Evolutionary conservation across 2,113 vertebrate genomes (phyloP), one percentile per base, ranked within the genome.

Genomic region (Pelodiscus sinensis): DNA sequence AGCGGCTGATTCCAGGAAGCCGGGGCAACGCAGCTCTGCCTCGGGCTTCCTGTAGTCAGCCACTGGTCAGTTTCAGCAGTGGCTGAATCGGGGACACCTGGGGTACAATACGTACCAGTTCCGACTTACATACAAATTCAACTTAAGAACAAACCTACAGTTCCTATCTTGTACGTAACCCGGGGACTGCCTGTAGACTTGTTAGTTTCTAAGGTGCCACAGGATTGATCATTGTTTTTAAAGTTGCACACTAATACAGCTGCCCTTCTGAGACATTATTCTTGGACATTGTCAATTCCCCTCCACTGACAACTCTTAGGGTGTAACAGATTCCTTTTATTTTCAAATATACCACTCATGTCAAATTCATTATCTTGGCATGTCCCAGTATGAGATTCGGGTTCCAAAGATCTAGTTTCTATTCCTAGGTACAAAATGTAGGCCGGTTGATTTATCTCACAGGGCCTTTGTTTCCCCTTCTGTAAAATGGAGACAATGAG

Each of bases 271-370:
- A 71, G 89, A 77, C 84, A 82, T 60, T 91, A 92, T 95, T 90
- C 88, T 89, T 52, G 78, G 90, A 90, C 71, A 86, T 78, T 89
- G 84, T 68, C 87, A 81, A 56, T 92, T 92, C 87, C 13, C 90
- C 94, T 96, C 88, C 93, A 94, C 91, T 62, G 92, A 65, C 86
- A 82, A 58, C 85, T 93, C 92, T 89, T 51, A 82, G 51, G 85
- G 86, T 73, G 89, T 85, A 93, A 57, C 44, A 87, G 85, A 60
- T 87, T 83, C 58, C 89, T 55, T 89, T 90, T n/a, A 35, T 44
- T 38, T 38, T 35, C 78, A 75, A 83, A 27, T 16, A 84, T 65
- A 77, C 51, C 7, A 12, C 90, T 44, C 82, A 52, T 83, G 85
- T 68, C 27, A 57, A 79, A 50, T 38, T 84, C 8, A 60, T 85